Base-by-base conservation (phyloP, 2,113 vertebrate genomes). In the Corapipo altera region DNA sequence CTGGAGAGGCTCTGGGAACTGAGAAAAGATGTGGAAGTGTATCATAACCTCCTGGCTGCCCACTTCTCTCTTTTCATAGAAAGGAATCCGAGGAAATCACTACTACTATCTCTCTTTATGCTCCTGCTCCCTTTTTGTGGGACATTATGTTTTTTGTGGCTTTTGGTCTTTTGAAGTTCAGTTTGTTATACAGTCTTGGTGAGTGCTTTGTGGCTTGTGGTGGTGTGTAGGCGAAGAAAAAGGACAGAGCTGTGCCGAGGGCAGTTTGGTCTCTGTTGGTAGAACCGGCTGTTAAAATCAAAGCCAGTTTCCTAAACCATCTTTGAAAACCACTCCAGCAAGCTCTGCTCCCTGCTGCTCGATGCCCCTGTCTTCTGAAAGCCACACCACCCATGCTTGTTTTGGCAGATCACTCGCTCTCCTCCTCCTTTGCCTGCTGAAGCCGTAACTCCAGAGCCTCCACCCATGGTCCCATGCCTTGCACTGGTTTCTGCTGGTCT, bases 241-340 rank as follows among this genome's bases (percentile, higher is more conserved):
- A 95, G 93, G 93, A 96, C 91, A 77, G 61, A 76, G 57, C 57
- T 65, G 39, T 89, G 89, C 94, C 7, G 6, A 85, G 83, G 93
- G 95, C 95, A 95, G 69, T 91, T 96, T 78, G 83, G 96, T 81
- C 91, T 97, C 92, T 91, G 19, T 92, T 75, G 91, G 94, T 92
- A 95, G 84, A 95, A 89, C 91, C 20, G 5, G 89, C 80, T 96
- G 95, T 89, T 95, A 89, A 95, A 97, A 95, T 96, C 95, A 97
- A 97, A 97, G 94, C 80, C 57, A 44, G 44, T 89, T 94, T 91
- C 91, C 89, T 96, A 94, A 96, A 76, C 81, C 65, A 57, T 85
- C 93, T 75, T 91, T 89, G 75, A 85, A 95, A 95, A 92, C 91
- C 91, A 85, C 94, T 72, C 89, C 80, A 95, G 89, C 91, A 85